Evolutionary conservation across 2,797 vertebrate genomes (phyloP).

Genomic region (Smutsia gigantea): DNA sequence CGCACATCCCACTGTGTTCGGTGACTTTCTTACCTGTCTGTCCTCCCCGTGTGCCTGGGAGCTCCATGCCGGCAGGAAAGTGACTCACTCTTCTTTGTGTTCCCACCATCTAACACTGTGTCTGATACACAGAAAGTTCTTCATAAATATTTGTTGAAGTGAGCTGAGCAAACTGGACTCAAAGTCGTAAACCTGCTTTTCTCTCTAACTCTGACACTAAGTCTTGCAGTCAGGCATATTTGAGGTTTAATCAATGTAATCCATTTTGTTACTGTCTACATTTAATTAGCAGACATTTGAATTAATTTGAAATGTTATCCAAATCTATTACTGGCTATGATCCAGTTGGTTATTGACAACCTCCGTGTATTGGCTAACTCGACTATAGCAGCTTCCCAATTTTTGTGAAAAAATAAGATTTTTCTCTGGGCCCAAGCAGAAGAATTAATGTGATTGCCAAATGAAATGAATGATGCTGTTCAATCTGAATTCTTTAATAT

Average conservation of each 20-base stretch:
- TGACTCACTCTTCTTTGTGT: neutral
- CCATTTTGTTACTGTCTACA: constrained; percentile 23
- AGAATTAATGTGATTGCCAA: neutral
- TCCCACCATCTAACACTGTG: neutral
- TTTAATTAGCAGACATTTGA: constrained; percentile 25
- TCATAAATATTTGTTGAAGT: neutral
- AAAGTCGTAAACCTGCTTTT: neutral
- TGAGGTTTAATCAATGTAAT: neutral
- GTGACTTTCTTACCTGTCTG: neutral
- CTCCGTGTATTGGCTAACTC: neutral
- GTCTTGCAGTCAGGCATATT: neutral
- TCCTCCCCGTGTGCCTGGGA: too few relatives aligned
- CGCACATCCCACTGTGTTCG: neutral
- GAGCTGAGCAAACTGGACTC: neutral
- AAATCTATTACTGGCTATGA: neutral
- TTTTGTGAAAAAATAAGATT: neutral
- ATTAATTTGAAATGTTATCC: neutral
- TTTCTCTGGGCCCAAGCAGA: neutral
- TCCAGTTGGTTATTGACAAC: neutral
- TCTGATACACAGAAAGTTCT: neutral
- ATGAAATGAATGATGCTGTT: constrained; percentile 11
- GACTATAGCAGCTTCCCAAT: neutral
- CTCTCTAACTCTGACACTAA: neutral
- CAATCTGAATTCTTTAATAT: neutral
- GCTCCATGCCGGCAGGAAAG: neutral